phyloP scores from a whole-genome alignment of 2,888 invertebrate genomes.

The Morinoia aosen region DNA sequence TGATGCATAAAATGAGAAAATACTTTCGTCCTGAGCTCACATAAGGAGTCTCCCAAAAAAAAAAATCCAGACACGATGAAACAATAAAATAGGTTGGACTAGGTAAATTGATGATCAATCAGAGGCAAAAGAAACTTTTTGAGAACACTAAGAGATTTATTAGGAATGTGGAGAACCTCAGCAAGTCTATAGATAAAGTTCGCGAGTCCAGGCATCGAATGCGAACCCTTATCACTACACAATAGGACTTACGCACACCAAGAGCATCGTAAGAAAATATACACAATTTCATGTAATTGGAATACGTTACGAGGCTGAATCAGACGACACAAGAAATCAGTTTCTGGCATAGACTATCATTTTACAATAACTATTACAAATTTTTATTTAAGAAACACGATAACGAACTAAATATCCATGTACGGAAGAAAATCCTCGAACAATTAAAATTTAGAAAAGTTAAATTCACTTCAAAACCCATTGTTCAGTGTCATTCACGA shows the following conservation, averaged over 20 bases:
- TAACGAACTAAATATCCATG: not conserved
- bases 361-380: not conserved
- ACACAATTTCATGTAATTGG: too few relatives aligned
- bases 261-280: too few relatives aligned
- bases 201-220: not conserved
- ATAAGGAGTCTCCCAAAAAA: too few relatives aligned
- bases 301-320: too few relatives aligned
- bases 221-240: not conserved
- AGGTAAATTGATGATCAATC: not conserved
- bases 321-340: not conserved
- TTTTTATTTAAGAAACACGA: too few relatives aligned
- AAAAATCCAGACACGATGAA: not conserved
- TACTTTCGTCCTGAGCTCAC: too few relatives aligned
- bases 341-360: not conserved
- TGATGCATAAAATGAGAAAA: too few relatives aligned
- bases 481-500: not conserved
- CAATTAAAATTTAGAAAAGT: not conserved
- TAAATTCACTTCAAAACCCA: not conserved
- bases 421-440: not conserved
- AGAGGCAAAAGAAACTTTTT: not conserved
- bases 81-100: not conserved
- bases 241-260: not conserved
- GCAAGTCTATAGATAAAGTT: not conserved
- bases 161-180: not conserved
- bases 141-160: slow-evolving; percentile 15